Base-by-base conservation (phyloP, 1,140 invertebrate species). In the Philopotamus ludificatus region DNA sequence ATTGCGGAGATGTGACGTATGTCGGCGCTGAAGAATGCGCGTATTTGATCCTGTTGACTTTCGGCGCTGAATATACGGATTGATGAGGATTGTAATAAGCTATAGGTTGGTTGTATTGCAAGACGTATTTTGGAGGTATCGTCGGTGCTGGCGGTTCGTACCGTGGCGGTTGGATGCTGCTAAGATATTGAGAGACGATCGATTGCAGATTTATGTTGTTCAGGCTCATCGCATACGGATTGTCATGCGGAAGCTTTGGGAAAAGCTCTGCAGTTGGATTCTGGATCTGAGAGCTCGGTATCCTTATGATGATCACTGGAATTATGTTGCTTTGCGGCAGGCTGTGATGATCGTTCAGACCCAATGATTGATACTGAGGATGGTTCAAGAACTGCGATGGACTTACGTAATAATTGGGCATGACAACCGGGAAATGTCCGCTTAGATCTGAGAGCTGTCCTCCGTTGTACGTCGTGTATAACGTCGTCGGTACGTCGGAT, bases 221-320 rank as follows among this genome's bases (percentile, higher is more conserved):
- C 23, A 85, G 74, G 63, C 75, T 74, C 49, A 76, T 74, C 1
- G 82, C 81, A 25, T 81, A 72, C 2, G 82, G 82, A 73, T 84
- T 80, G 65, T 75, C 78, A 22, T 79, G 71, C 3, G 83, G 83
- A 63, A 83, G 70, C 71, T 84, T 82, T 2, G 83, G 76, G 71
- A 83, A 82, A 2, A 84, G 62, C 60, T 78, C 79, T 18, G 77
- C 77, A 2, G 76, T 74, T 9, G 80, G 79, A 72, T 80, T 81
- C 44, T 76, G 78, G 8, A 85, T 72, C 63, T 82, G 83, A 39
- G 81, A 82, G 57, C 80, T 83, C 39, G 81, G 82, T 34, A 85
- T 77, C 70, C 82, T 78, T 22, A 85, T 67, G 18, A 83, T 80
- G 62, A 84, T 74, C 18, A 85, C 82, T 25, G 83, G 83, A 15